Base-by-base conservation (phyloP, 2,113 vertebrate species). In the Alligator mississippiensis region DNA sequence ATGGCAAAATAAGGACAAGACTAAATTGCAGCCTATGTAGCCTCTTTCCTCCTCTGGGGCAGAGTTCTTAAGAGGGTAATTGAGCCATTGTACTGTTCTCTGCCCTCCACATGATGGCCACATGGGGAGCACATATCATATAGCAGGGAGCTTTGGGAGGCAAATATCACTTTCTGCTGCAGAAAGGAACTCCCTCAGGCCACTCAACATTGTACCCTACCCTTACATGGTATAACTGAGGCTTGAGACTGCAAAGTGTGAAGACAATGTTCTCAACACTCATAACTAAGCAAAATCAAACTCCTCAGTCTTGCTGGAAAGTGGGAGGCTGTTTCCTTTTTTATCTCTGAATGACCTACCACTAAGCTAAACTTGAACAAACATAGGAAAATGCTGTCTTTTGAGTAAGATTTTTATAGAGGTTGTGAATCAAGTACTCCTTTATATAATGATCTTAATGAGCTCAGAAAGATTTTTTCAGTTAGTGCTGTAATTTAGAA, bases 341-440 rank as follows among this genome's bases (percentile, higher is more conserved):
- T 93, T 91, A 94, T 87, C 86, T 90, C 68, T 89, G 85, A 95
- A 93, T 92, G 92, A 93, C 22, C 18, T 87, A 54, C 63, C 80
- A 92, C 90, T 92, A 90, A 88, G 77, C 38, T 90, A 85, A 92
- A 94, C 95, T 84, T 91, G 22, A 88, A 54, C 34, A 74, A 47
- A 87, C 64, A 87, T 74, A 82, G 68, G 30, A 91, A 95, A 96
- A 94, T 81, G 85, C 74, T 92, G 54, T 88, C 76, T 82, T 93
- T 19, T 87, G 60, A 94, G 79, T 91, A 47, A 95, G 93, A 91
- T 92, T 6, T 9, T 84, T 87, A 66, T 93, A 89, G 88, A 84
- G 57, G 2, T n/a, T 0, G 0, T 90, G 81, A 90, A 94, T 93
- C 66, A 91, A 91, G 54, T 30, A 83, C 57, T 63, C 78, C 87